phyloP scores from a whole-genome alignment of 2,888 invertebrate genomes.

The Caenorhabditis plicata region DNA sequence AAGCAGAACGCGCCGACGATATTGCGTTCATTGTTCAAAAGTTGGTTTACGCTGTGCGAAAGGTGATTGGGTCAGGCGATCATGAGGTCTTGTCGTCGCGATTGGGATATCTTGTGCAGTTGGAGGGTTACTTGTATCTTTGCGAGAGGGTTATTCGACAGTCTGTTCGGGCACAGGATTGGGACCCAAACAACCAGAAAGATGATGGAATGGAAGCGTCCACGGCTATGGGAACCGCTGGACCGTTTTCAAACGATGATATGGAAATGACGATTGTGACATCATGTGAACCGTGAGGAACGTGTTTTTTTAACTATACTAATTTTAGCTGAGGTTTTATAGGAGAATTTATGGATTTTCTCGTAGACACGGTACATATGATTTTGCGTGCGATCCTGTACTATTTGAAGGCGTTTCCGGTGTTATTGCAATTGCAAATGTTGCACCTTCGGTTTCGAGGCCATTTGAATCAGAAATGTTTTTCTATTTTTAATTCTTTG shows the following conservation, averaged over 20 bases:
- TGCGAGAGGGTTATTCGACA: conserved; percentile 21
- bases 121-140: conserved; percentile 23
- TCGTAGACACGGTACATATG: conserved; percentile 15
- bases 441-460: conserved; percentile 21
- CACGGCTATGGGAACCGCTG: background rate
- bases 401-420: conserved; percentile 22
- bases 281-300: too few relatives aligned
- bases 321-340: too few relatives aligned
- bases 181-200: conserved; percentile 8
- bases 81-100: conserved; percentile 12
- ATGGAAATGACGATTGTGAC: conserved; percentile 4
- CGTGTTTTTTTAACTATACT: too few relatives aligned
- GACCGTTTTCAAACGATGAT: background rate
- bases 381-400: conserved; percentile 19
- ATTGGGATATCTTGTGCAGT: conserved; percentile 14
- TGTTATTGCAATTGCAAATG: conserved; percentile 7
- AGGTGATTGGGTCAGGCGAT: conserved; percentile 10
- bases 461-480: conserved; percentile 10
- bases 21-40: conserved; percentile 15
- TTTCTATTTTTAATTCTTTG: background rate
- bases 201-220: conserved; percentile 2
- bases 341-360: conserved; percentile 1
- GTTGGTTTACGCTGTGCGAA: conserved; percentile 14
- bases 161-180: conserved; percentile 17
- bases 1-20: conserved; percentile 14